phyloP scores from a whole-genome alignment of 2,113 vertebrate genomes.

The Dipodomys spectabilis region DNA sequence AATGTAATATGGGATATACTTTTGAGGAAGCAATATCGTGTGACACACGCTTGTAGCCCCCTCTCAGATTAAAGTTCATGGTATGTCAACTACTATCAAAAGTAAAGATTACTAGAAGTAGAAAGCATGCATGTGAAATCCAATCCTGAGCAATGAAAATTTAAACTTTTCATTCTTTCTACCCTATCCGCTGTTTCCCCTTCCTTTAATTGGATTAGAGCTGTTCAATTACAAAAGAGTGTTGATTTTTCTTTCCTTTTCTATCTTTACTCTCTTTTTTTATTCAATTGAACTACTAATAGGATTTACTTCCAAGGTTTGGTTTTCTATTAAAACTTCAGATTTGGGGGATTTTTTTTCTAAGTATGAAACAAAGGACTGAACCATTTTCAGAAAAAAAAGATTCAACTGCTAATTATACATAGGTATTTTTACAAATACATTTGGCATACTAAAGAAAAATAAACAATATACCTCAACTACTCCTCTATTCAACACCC shows the following conservation, averaged over 20 bases:
- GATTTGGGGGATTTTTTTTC: not conserved
- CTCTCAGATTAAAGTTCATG: slow-evolving; percentile 52
- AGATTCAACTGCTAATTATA: not conserved
- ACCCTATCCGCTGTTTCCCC: not conserved
- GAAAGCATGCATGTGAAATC: slow-evolving; percentile 66
- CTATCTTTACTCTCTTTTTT: slow-evolving; percentile 12
- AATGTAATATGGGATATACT: not conserved
- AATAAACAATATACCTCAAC: not conserved
- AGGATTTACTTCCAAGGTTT: slow-evolving; percentile 28
- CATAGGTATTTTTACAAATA: not conserved
- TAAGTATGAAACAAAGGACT: slow-evolving; percentile 14
- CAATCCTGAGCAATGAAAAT: slow-evolving; percentile 65
- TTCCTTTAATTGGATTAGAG: slow-evolving; percentile 68
- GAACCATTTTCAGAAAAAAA: not conserved
- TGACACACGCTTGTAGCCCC: not conserved
- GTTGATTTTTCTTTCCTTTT: not conserved
- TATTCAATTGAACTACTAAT: slow-evolving; percentile 42
- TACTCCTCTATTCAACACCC: not conserved
- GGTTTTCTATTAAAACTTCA: not conserved
- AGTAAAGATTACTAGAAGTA: slow-evolving; percentile 62
- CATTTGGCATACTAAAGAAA: slow-evolving; percentile 14
- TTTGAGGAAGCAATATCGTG: slow-evolving; percentile 57
- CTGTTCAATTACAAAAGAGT: slow-evolving; percentile 59
- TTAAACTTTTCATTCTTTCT: slow-evolving; percentile 59
- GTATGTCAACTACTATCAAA: slow-evolving; percentile 47